These are phyloP conservation scores for Caerostris extrusa DNA, from an alignment of 1,140 invertebrate genomes.

Conservation along the genomic window DNA sequence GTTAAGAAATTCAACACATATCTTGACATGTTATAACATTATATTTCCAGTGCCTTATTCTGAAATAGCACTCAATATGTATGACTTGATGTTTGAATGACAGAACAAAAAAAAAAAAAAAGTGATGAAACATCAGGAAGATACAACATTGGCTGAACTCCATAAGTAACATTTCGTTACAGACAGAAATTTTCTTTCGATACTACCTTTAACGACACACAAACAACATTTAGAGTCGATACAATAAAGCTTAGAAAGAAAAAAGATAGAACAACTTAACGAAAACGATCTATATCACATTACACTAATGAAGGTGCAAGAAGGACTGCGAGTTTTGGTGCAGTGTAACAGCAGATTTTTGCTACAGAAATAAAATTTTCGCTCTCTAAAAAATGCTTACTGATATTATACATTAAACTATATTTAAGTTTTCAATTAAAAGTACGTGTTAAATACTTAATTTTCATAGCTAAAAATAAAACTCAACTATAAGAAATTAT, in stretches of 20 bases:
- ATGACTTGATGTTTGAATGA: neutral
- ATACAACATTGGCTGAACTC: neutral
- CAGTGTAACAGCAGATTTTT: neutral
- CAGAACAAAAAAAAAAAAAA: neutral
- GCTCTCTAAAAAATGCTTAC: too few species aligned
- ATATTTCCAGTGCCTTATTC: neutral
- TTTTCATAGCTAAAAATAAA: too few species aligned
- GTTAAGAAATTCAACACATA: neutral
- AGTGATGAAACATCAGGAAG: neutral
- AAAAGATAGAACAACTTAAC: constrained; percentile 73
- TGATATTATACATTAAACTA: too few species aligned
- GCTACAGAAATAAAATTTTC: too few species aligned
- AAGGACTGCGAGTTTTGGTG: constrained; percentile 32
- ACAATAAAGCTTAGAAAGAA: constrained; percentile 63
- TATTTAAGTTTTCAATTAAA: too few species aligned
- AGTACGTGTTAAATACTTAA: too few species aligned
- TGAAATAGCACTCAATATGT: neutral
- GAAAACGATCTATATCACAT: constrained; percentile 75
- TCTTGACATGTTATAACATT: neutral
- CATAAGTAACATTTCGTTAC: constrained; percentile 21
- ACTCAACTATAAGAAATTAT: too few species aligned
- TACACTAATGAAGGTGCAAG: constrained; percentile 68
- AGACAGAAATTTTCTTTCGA: constrained; percentile 22
- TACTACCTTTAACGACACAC: constrained; percentile 56
- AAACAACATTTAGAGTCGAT: constrained; percentile 47